These are phyloP conservation scores for Coenobita brevimanus DNA, from an alignment of 1,140 invertebrate genomes.

Conservation along the genomic window DNA sequence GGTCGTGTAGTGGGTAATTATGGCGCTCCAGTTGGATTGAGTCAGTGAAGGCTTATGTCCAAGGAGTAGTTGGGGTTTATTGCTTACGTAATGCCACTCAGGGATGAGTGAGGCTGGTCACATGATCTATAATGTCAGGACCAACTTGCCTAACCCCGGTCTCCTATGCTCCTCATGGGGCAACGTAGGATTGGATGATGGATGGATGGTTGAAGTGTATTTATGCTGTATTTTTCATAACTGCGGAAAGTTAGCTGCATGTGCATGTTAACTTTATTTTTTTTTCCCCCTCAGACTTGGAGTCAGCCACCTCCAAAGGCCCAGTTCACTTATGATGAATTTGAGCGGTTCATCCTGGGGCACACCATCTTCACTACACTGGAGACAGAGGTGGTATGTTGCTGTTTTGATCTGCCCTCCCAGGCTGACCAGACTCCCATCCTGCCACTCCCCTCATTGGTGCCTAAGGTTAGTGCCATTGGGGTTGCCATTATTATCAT, in stretches of 20 bases:
- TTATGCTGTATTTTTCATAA: neutral
- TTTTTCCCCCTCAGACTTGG: constrained; percentile 18
- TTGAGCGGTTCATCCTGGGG: constrained; percentile 46
- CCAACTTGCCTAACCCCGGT: too few species aligned
- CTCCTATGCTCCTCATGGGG: too few species aligned
- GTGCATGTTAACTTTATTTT: neutral
- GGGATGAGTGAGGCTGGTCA: too few species aligned
- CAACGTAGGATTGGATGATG: too few species aligned
- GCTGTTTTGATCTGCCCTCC: constrained; percentile 23
- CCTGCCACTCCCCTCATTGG: constrained; percentile 9
- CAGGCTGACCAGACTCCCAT: constrained; percentile 8
- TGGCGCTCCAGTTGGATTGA: too few species aligned
- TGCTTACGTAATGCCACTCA: too few species aligned
- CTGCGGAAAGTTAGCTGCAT: neutral
- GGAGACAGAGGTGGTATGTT: constrained; percentile 32
- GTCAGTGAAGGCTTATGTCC: too few species aligned
- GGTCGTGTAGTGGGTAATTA: too few species aligned
- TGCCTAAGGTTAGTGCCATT: constrained; percentile 53
- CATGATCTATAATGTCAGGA: too few species aligned
- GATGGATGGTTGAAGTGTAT: too few species aligned
- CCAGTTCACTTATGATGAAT: constrained; percentile 45
- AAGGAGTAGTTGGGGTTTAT: too few species aligned
- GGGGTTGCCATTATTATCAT: too few species aligned
- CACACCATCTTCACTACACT: constrained; percentile 35
- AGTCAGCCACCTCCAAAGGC: constrained; percentile 35